Conservation (phyloP, 2,797 vertebrate species). For the Pseudocheirus occidentalis region DNA sequence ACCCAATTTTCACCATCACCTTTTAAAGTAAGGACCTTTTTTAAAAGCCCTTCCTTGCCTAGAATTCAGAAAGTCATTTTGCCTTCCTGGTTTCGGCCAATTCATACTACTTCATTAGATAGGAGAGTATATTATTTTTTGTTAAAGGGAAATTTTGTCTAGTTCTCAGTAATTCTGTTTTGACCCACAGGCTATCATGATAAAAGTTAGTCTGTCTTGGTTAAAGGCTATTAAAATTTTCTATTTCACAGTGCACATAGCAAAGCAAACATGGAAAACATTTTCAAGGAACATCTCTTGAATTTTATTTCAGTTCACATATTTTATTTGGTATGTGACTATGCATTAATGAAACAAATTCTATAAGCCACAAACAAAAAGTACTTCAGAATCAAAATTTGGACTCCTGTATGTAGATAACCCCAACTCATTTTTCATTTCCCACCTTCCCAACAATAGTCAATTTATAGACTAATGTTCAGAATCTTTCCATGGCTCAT, state of each 20-base stretch:
- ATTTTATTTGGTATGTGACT: background rate
- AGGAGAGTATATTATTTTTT: background rate
- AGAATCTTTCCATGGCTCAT: background rate
- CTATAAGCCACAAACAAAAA: background rate
- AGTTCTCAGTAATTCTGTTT: background rate
- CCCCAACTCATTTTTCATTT: background rate
- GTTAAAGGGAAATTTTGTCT: background rate
- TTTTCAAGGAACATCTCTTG: background rate
- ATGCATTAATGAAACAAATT: background rate
- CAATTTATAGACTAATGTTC: background rate
- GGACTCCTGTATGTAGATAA: background rate
- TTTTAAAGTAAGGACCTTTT: background rate
- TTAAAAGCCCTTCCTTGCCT: background rate
- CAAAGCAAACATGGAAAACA: background rate
- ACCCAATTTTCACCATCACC: background rate
- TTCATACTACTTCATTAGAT: background rate
- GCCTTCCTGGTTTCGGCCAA: background rate
- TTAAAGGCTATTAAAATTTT: background rate
- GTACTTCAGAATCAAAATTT: background rate
- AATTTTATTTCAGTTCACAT: background rate
- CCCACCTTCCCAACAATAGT: background rate
- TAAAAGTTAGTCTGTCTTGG: background rate
- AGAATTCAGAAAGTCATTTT: background rate
- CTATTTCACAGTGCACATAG: background rate
- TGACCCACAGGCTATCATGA: background rate